A percentile compares a stretch with the other conserved stretches of the same genome.
phyloP scores from a whole-genome alignment of 2,888 invertebrate species.

The Balanococcus diminutus region DNA sequence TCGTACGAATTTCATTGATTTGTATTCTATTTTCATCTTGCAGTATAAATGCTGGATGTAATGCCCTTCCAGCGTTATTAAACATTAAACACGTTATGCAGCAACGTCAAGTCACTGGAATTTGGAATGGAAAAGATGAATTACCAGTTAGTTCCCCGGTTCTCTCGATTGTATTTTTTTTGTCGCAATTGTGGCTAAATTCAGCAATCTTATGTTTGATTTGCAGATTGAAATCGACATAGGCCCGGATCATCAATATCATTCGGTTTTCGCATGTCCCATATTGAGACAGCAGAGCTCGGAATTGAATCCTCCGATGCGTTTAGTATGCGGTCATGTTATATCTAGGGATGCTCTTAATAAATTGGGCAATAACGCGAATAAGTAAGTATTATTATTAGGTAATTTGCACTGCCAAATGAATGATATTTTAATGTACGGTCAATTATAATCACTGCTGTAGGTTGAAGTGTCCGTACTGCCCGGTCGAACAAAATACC shows the following conservation, averaged over 20 bases:
- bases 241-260: slow-evolving; percentile 88
- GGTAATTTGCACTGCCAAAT: background rate
- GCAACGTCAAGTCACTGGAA: slow-evolving; percentile 85
- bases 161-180: background rate
- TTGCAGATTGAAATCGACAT: slow-evolving; percentile 92
- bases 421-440: slow-evolving; percentile 45
- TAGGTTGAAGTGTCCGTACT: slow-evolving; percentile 98
- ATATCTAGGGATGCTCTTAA: slow-evolving; percentile 96
- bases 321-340: slow-evolving; percentile 96
- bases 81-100: slow-evolving; percentile 93
- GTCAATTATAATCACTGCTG: slow-evolving; percentile 63
- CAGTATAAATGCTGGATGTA: slow-evolving; percentile 88
- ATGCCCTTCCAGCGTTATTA: slow-evolving; percentile 90
- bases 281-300: slow-evolving; percentile 96
- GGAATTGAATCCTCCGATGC: slow-evolving; percentile 96
- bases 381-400: slow-evolving; percentile 71
- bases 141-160: slow-evolving; percentile 76
- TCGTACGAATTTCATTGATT: background rate
- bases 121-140: slow-evolving; percentile 95
- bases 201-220: slow-evolving; percentile 53
- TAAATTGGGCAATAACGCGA: slow-evolving; percentile 84
- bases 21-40: slow-evolving; percentile 56
- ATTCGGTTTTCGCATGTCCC: slow-evolving; percentile 98
- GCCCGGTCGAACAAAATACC: slow-evolving; percentile 94
- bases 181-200: background rate